Conservation (phyloP, 2,888 invertebrate genomes). For the Dicranocentrus wangi region DNA sequence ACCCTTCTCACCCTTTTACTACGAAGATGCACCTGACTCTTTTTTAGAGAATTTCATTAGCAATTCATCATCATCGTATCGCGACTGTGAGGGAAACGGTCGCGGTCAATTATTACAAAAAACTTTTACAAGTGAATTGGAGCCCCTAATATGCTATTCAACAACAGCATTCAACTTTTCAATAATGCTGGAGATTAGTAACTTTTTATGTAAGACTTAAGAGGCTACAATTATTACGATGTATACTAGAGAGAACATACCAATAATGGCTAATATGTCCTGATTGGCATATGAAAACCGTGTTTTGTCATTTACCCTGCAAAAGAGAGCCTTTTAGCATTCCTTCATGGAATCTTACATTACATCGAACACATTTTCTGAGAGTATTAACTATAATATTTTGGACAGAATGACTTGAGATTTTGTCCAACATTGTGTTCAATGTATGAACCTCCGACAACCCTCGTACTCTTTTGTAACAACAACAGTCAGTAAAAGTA, state of each 20-base stretch:
- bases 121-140: conserved; percentile 36
- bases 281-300: conserved; percentile 69
- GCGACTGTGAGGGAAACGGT: conserved; percentile 63
- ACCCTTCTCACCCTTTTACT: conserved; percentile 32
- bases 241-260: conserved; percentile 63
- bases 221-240: conserved; percentile 53
- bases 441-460: conserved; percentile 55
- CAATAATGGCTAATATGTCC: conserved; percentile 61
- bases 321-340: conserved; percentile 69
- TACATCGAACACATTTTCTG: conserved; percentile 59
- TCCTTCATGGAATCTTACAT: conserved; percentile 54
- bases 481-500: conserved; percentile 52
- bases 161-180: conserved; percentile 31
- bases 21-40: conserved; percentile 5
- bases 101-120: conserved; percentile 59
- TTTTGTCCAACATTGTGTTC: conserved; percentile 50
- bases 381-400: conserved; percentile 18
- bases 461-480: conserved; percentile 28
- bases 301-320: conserved; percentile 67
- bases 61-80: conserved; percentile 32
- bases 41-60: background rate
- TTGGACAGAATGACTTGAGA: conserved; percentile 43
- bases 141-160: conserved; percentile 60
- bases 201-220: conserved; percentile 56
- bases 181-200: conserved; percentile 51